Conservation (phyloP, 2,888 invertebrate species). For the Odontocolon sp. region DNA sequence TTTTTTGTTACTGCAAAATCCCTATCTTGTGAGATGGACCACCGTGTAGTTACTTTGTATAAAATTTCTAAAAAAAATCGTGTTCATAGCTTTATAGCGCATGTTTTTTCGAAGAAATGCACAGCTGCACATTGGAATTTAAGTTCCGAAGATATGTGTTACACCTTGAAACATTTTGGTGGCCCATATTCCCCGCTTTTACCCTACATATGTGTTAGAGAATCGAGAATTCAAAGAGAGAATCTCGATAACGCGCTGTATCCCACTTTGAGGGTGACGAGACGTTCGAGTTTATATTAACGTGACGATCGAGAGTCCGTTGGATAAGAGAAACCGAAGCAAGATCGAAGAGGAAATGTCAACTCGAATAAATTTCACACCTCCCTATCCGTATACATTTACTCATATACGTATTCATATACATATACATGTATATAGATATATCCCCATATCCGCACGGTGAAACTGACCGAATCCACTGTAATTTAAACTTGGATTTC, state of each 20-base stretch:
- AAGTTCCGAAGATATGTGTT: too few relatives aligned
- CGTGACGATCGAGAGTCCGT: slow-evolving; percentile 24
- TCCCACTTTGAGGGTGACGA: neutral
- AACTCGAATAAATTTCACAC: slow-evolving; percentile 45
- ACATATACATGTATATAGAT: neutral
- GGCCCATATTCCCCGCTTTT: too few relatives aligned
- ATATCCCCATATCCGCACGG: neutral
- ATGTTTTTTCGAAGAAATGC: too few relatives aligned
- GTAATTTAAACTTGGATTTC: neutral
- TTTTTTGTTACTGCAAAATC: too few relatives aligned
- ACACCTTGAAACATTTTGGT: too few relatives aligned
- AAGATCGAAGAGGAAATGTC: slow-evolving; percentile 18
- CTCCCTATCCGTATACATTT: too few relatives aligned
- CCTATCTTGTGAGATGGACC: too few relatives aligned
- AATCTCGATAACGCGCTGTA: neutral
- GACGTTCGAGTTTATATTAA: slow-evolving; percentile 19
- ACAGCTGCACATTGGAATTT: too few relatives aligned
- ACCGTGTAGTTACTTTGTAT: too few relatives aligned
- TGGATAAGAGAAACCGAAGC: slow-evolving; percentile 12
- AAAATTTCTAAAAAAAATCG: too few relatives aligned
- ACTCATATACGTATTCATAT: neutral
- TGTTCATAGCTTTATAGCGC: too few relatives aligned
- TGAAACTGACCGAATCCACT: neutral
- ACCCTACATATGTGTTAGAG: too few relatives aligned
- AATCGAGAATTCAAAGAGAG: neutral